Evolutionary conservation across 2,888 invertebrate species (phyloP), one percentile per base, ranked within the genome.

Genomic region (Drosophila picticornis): DNA sequence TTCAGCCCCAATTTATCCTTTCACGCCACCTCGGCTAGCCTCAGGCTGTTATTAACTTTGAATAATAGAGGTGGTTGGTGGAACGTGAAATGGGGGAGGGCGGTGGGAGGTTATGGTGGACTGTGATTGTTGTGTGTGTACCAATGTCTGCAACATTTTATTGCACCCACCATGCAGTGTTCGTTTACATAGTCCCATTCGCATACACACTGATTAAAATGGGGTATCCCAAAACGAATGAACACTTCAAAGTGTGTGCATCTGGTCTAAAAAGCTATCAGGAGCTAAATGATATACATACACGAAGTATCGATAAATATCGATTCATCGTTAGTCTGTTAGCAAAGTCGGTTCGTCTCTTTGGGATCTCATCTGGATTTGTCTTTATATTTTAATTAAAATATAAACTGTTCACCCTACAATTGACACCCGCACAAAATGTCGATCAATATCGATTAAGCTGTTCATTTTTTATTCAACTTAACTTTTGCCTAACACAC

Each of bases 41-140:
- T 56, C 32, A 59, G 64, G 64, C 76, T 67, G 72, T 81, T 83
- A 83, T 83, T 83, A 83, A 81, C 79, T 80, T 83, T 80, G 80
- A 80, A 66, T 62, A 75, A 67, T 43, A 61, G 57, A 57, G 57
- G 58, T 67, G 52, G 36, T 55, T 9, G 25, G 27, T 29, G n/a
- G 29, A 27, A 19, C 4, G 40, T 1, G 27, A 11, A 25, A 34
- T 16, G 19, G 11, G 11, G 25, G 10, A 10, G 6, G 16, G 40
- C 22, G 56, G 51, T 52, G 16, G 52, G 25, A n/a, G 36, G 56
- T 50, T 71, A 61, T 71, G 63, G 53, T n/a, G 32, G 40, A 59
- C 52, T 71, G 71, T 75, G 66, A 78, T 75, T 75, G 71, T 40
- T 51, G 52, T 43, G 56, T 10, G 29, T 13, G 29, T 27, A 40